Evolutionary conservation across 1,140 invertebrate species (phyloP).

Genomic region (Fragariocoptes setiger): DNA sequence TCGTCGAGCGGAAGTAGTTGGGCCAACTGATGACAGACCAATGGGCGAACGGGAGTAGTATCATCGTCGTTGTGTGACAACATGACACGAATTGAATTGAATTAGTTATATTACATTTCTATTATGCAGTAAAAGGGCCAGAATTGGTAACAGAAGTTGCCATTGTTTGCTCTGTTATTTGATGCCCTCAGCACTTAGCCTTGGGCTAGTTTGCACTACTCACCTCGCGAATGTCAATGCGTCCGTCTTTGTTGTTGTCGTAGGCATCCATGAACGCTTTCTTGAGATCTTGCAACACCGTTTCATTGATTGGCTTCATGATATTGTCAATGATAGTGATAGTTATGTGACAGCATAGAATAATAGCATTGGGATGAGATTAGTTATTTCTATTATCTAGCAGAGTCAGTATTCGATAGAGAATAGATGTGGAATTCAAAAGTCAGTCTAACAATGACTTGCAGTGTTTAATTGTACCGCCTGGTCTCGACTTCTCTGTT

Average conservation of each 20-base stretch:
- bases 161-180: too few species aligned
- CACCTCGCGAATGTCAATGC: slow-evolving; percentile 7
- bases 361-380: not conserved
- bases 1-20: slow-evolving; percentile 67
- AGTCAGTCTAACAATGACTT: too few species aligned
- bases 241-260: slow-evolving; percentile 5
- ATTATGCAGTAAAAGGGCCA: too few species aligned
- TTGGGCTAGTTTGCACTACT: not conserved
- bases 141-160: too few species aligned
- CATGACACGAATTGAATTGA: not conserved
- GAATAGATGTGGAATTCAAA: too few species aligned
- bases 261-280: slow-evolving; percentile 5
- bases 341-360: not conserved
- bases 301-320: not conserved
- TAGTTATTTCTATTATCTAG: too few species aligned
- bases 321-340: not conserved
- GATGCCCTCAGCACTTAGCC: too few species aligned
- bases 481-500: too few species aligned
- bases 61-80: not conserved
- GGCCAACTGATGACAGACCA: slow-evolving; percentile 27
- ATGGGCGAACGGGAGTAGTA: not conserved
- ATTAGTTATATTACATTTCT: not conserved
- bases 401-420: too few species aligned
- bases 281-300: slow-evolving; percentile 5
- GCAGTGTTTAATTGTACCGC: too few species aligned